phyloP scores from a whole-genome alignment of 2,888 invertebrate genomes.

The Epiblema foenella region DNA sequence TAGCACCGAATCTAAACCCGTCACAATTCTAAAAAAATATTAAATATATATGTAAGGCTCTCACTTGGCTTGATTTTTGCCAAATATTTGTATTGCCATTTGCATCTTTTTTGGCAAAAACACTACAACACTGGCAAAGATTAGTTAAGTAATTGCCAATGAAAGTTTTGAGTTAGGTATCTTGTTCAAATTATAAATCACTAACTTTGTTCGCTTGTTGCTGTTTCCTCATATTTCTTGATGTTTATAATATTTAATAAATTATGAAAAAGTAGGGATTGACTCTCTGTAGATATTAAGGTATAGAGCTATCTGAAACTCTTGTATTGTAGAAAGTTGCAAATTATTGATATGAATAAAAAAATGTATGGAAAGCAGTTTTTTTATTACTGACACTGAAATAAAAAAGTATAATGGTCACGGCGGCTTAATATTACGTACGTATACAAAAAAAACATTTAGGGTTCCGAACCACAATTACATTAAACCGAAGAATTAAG shows the following conservation, averaged over 20 bases:
- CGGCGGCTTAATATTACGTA: too few relatives aligned
- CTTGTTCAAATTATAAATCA: background rate
- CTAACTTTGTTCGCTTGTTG: constrained; percentile 26
- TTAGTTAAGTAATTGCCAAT: background rate
- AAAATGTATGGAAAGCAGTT: constrained; percentile 46
- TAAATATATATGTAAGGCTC: background rate
- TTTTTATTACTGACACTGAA: background rate
- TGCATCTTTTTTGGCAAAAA: too few relatives aligned
- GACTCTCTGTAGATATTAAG: constrained; percentile 65
- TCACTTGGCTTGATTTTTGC: background rate
- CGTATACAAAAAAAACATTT: too few relatives aligned
- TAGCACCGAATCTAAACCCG: background rate
- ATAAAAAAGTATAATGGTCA: too few relatives aligned
- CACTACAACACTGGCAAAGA: background rate
- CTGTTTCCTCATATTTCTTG: constrained; percentile 23
- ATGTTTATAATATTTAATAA: constrained; percentile 28
- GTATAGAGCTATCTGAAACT: constrained; percentile 57
- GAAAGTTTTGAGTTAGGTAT: background rate
- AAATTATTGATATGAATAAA: constrained; percentile 50
- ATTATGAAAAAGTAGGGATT: constrained; percentile 54
- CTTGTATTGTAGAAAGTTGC: constrained; percentile 56
- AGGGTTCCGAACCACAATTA: too few relatives aligned
- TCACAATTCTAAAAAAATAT: too few relatives aligned
- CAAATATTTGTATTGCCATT: background rate
- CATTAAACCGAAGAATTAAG: too few relatives aligned